phyloP scores from a whole-genome alignment of 2,113 vertebrate genomes.

The Phaethon lepturus region DNA sequence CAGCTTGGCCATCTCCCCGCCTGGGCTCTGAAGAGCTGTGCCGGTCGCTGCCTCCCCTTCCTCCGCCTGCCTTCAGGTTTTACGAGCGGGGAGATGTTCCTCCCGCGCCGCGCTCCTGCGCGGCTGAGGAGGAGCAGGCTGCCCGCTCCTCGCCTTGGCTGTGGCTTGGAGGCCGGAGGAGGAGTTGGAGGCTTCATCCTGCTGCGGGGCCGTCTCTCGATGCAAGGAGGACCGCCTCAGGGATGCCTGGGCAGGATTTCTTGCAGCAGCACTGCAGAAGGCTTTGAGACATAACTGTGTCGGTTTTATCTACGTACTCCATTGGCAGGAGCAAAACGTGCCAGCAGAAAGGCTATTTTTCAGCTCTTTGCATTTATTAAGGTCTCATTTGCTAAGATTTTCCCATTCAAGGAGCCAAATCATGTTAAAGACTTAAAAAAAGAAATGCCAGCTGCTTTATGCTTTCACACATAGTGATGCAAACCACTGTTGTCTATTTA shows the following conservation, averaged over 20 bases:
- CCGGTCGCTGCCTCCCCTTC: neutral
- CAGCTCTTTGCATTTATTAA: constrained; percentile 55
- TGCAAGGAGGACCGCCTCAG: neutral
- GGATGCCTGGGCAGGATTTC: neutral
- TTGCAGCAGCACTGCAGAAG: neutral
- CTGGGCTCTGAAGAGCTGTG: neutral
- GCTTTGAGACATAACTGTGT: neutral
- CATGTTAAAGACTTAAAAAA: constrained; percentile 12
- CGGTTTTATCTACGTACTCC: neutral
- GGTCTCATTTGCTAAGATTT: constrained; percentile 44
- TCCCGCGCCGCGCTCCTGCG: neutral
- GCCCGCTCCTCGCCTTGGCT: accelerated
- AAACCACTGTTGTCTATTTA: neutral
- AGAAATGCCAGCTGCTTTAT: neutral
- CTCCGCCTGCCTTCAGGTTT: neutral
- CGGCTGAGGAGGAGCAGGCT: neutral
- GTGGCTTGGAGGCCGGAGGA: neutral
- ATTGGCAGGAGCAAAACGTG: neutral
- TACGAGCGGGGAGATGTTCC: neutral
- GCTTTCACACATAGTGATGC: neutral
- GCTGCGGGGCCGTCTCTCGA: neutral
- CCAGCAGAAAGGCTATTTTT: constrained; percentile 24
- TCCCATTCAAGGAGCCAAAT: constrained; percentile 51
- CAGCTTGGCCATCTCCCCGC: neutral
- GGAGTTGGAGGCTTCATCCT: neutral